These are phyloP conservation scores for Lepidonotus clava DNA, from an alignment of 2,888 invertebrate genomes.

Conservation along the genomic window DNA sequence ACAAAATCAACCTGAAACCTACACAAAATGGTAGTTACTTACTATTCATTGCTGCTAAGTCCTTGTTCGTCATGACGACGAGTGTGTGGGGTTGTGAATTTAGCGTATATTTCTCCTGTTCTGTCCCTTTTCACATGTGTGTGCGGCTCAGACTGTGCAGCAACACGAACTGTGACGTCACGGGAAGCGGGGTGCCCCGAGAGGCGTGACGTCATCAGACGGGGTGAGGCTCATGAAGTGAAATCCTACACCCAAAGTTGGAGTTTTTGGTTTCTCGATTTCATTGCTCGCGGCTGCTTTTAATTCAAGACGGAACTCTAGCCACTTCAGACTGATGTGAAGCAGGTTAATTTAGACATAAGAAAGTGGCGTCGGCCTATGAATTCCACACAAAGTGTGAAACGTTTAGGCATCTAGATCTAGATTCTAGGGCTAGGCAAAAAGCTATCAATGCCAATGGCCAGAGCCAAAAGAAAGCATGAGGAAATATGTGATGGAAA, in stretches of 20 bases:
- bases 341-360: no score
- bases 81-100: background rate
- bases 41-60: constrained; percentile 37
- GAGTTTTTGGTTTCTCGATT: background rate
- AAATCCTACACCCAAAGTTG: background rate
- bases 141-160: background rate
- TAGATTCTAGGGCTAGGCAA: no score
- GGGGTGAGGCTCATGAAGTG: background rate
- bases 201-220: constrained; percentile 9
- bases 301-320: no score
- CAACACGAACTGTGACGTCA: constrained; percentile 1
- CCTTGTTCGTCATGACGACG: constrained; percentile 36
- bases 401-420: no score
- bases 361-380: no score
- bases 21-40: background rate
- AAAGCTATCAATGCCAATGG: no score
- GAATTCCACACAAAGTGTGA: no score
- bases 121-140: background rate
- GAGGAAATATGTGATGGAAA: no score
- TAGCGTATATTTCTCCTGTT: background rate
- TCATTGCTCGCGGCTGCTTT: background rate
- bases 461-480: no score
- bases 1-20: no score
- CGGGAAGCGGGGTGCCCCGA: background rate
- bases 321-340: no score